Conservation (phyloP, 1,140 invertebrate genomes). For the Stegodyphus dumicola region DNA sequence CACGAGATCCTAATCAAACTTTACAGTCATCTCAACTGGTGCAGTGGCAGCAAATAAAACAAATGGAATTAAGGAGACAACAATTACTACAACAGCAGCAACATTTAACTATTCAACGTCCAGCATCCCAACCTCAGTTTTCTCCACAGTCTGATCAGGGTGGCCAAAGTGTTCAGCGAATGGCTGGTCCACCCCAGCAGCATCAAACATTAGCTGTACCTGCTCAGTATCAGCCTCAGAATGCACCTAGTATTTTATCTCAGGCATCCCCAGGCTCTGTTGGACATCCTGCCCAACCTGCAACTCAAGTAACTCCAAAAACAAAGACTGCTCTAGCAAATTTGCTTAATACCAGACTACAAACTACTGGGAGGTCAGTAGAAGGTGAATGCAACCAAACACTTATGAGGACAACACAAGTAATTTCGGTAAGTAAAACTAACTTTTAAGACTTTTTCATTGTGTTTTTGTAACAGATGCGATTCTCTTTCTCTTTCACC, state of each 20-base stretch:
- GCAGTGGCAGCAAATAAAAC: conserved; percentile 59
- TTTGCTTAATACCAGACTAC: conserved; percentile 89
- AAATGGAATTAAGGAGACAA: conserved; percentile 50
- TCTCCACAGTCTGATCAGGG: conserved; percentile 19
- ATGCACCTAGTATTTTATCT: conserved; percentile 23
- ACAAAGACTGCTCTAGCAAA: conserved; percentile 96
- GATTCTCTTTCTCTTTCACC: no score
- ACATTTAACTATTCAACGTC: conserved; percentile 59
- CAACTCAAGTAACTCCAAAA: conserved; percentile 82
- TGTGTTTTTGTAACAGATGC: no score
- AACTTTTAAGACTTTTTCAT: neutral
- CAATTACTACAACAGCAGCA: conserved; percentile 63
- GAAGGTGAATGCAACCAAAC: conserved; percentile 58
- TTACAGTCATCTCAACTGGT: conserved; percentile 61
- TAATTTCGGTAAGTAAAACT: conserved; percentile 19
- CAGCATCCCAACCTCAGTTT: conserved; percentile 26
- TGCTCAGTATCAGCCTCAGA: conserved; percentile 36
- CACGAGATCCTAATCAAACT: conserved; percentile 35
- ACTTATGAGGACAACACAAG: conserved; percentile 3
- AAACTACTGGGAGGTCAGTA: conserved; percentile 69
- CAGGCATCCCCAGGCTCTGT: conserved; percentile 30
- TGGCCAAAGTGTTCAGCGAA: neutral
- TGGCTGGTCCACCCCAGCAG: conserved; percentile 1
- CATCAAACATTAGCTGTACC: conserved; percentile 33
- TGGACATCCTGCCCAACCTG: conserved; percentile 11